Evolutionary conservation across 2,888 invertebrate species (phyloP).

Genomic region (Ochropleura leucogaster): DNA sequence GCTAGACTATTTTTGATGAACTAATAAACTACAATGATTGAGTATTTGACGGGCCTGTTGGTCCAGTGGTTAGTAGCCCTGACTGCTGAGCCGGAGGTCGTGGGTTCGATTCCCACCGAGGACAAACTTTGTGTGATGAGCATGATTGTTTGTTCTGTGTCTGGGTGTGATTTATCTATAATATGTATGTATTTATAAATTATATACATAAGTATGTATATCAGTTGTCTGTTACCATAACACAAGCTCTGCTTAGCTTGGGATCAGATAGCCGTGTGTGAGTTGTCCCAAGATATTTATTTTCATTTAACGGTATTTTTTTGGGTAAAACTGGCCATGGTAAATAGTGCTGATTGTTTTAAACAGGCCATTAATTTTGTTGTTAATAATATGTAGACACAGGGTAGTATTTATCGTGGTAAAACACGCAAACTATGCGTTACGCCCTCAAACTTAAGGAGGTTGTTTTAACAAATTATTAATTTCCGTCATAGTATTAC

Average conservation of each 20-base stretch:
- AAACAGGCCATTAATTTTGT: conserved; percentile 7
- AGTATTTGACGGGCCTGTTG: conserved; percentile 31
- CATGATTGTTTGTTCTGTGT: too few species aligned
- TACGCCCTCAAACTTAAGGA: not conserved
- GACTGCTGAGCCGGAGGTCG: too few species aligned
- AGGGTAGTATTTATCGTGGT: conserved; percentile 2
- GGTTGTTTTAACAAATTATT: conserved; percentile 8
- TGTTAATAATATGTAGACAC: conserved; percentile 18
- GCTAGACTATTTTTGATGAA: not conserved
- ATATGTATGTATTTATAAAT: too few species aligned
- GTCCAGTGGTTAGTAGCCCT: too few species aligned
- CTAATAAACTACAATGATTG: conserved; percentile 1
- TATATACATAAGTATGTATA: too few species aligned
- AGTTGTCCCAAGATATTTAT: too few species aligned
- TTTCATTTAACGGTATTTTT: conserved; percentile 37
- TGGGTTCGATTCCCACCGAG: too few species aligned
- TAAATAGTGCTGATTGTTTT: conserved; percentile 17
- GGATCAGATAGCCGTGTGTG: too few species aligned
- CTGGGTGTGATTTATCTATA: too few species aligned
- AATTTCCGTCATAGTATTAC: conserved; percentile 19
- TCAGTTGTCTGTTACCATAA: too few species aligned
- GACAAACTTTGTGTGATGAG: too few species aligned
- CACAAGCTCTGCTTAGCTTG: too few species aligned
- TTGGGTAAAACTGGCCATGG: not conserved
- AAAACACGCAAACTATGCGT: conserved; percentile 15